Evolutionary conservation across 2,113 vertebrate species (phyloP), one percentile per base, ranked within the genome.

Genomic region (Eulacestoma nigropectus): DNA sequence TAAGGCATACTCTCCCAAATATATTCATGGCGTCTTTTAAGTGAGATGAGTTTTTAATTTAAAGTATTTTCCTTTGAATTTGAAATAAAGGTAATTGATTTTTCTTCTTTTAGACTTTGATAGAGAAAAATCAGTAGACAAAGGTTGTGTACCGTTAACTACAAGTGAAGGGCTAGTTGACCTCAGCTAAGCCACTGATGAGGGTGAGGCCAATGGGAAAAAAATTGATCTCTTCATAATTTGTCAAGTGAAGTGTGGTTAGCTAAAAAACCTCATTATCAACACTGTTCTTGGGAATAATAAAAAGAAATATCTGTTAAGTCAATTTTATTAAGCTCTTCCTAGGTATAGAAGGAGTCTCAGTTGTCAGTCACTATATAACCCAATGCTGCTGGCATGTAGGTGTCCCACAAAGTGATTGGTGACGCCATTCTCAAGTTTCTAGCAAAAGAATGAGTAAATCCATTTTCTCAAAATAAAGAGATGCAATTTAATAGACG

Each of bases 151-250:
- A 81, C 57, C 74, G 87, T 96, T 96, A 97, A 94, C 93, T 89
- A 82, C 69, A 92, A 95, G 62, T 83, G 88, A 90, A 93, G 83
- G 85, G 92, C 79, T 96, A 89, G 90, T 92, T 96, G 94, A 97
- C 92, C 86, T 96, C 84, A 75, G 69, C 91, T 81, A 78, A 92
- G 79, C 64, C 88, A 89, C 90, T 96, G 97, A 96, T 96, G 93
- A 97, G 53, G 87, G 74, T 70, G 81, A 97, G 55, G 55, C 78
- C 94, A 97, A 97, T 93, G 78, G 93, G 93, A 85, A 92, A 96
- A 95, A 97, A 91, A 95, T 80, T 94, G 97, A 97, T 97, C 88
- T 94, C 89, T 96, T 97, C 82, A 92, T 96, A 96, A 96, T 97
- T 97, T 93, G 77, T 97, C 93, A 95, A 89, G 92, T 63, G 88